Evolutionary conservation across 2,797 vertebrate genomes (phyloP).

Genomic region (Threskiornis aethiopicus): DNA sequence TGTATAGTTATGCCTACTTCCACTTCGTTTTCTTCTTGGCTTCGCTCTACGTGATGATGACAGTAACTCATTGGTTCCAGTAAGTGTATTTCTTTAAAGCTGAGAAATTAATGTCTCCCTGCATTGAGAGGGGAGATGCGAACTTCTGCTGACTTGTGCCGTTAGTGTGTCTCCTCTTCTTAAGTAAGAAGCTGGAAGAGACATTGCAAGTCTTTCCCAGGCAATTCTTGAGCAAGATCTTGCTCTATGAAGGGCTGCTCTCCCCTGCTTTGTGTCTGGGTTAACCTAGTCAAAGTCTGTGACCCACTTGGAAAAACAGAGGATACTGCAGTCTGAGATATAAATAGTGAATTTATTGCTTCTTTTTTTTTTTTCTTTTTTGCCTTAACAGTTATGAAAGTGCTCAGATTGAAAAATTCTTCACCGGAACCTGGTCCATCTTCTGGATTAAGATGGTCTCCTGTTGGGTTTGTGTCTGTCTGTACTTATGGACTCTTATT

Average conservation of each 20-base stretch:
- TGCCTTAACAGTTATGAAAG: conserved; percentile 81
- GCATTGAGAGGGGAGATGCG: neutral
- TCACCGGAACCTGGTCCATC: conserved; percentile 90
- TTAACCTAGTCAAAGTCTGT: neutral
- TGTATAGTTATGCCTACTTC: conserved; percentile 92
- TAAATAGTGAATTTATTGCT: neutral
- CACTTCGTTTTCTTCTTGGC: conserved; percentile 96
- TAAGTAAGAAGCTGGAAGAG: neutral
- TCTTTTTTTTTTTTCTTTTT: neutral
- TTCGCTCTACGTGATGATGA: conserved; percentile 99
- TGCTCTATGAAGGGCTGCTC: neutral
- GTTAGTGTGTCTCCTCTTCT: neutral
- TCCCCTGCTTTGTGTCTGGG: neutral
- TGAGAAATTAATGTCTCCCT: neutral
- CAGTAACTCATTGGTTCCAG: conserved; percentile 98
- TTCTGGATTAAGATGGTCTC: conserved; percentile 98
- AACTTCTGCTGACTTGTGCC: neutral
- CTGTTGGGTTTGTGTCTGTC: conserved; percentile 90
- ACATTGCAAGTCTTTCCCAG: neutral
- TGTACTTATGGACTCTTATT: conserved; percentile 90
- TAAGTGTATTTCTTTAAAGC: conserved; percentile 76
- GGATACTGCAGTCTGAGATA: neutral
- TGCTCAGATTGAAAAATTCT: conserved; percentile 90
- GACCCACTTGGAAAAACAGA: neutral
- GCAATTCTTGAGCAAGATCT: neutral